Evolutionary conservation across 1,140 invertebrate genomes (phyloP).

Genomic region (Protaetia brevitarsis): DNA sequence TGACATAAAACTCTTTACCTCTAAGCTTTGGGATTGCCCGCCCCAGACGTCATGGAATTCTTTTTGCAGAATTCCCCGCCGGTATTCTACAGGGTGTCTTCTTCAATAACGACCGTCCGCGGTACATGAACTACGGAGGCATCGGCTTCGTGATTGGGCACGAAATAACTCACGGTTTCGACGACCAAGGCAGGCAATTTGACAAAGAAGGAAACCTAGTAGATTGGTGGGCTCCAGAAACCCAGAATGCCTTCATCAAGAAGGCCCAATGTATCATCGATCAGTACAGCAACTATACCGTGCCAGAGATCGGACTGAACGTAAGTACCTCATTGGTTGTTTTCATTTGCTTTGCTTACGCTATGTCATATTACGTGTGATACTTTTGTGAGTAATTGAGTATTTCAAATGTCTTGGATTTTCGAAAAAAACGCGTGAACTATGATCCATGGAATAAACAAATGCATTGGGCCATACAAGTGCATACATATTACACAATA

Average conservation of each 20-base stretch:
- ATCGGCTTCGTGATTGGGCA: conserved; percentile 60
- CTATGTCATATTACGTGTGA: not conserved
- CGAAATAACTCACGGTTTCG: conserved; percentile 65
- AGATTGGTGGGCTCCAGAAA: conserved; percentile 57
- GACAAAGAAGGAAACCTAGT: conserved; percentile 78
- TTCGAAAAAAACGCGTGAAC: no score
- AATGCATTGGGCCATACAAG: no score
- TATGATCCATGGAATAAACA: no score
- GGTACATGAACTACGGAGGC: conserved; percentile 62
- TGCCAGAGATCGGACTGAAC: conserved; percentile 38
- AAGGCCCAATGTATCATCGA: conserved; percentile 65
- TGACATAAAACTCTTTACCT: not conserved
- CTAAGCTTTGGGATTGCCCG: not conserved
- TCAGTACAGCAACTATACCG: conserved; percentile 63
- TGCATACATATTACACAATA: no score
- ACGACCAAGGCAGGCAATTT: conserved; percentile 85
- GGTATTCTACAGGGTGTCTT: conserved; percentile 69
- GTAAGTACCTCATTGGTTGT: conserved; percentile 26
- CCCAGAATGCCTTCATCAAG: conserved; percentile 52
- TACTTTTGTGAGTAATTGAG: not conserved
- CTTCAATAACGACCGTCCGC: conserved; percentile 61
- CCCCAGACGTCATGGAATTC: not conserved
- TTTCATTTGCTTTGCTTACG: not conserved
- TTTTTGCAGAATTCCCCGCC: conserved; percentile 61
- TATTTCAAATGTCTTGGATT: conserved; percentile 2